These are phyloP conservation scores for Leptonema lineaticorne DNA, from an alignment of 1,140 invertebrate genomes.

Conservation along the genomic window DNA sequence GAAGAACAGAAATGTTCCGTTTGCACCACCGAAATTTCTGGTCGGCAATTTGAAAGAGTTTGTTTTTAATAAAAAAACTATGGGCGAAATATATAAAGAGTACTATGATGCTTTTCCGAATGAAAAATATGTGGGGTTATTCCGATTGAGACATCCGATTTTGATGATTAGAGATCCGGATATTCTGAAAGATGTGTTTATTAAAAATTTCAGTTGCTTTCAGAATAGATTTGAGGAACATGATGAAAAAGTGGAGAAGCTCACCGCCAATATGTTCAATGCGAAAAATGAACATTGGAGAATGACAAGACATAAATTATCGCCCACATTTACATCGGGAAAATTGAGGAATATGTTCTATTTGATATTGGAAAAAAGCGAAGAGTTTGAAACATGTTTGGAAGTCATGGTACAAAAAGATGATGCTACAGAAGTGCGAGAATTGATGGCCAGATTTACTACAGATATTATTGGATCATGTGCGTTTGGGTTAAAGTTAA, in stretches of 20 bases:
- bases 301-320: conserved; percentile 46
- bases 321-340: conserved; percentile 48
- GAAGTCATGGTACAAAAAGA: neutral
- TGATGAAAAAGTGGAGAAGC: conserved; percentile 18
- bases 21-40: conserved; percentile 46
- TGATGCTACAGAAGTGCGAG: conserved; percentile 45
- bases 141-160: conserved; percentile 48
- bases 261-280: conserved; percentile 40
- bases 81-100: conserved; percentile 42
- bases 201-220: conserved; percentile 60
- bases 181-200: conserved; percentile 55
- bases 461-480: conserved; percentile 63
- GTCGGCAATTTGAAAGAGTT: conserved; percentile 46
- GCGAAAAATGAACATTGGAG: conserved; percentile 55
- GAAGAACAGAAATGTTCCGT: conserved; percentile 49
- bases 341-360: conserved; percentile 52
- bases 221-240: conserved; percentile 44
- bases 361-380: conserved; percentile 44
- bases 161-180: conserved; percentile 57
- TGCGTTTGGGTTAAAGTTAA: conserved; percentile 59
- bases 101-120: conserved; percentile 41
- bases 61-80: conserved; percentile 40
- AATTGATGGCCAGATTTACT: conserved; percentile 55
- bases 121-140: conserved; percentile 49
- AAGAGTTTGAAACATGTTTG: conserved; percentile 43